Percentiles rank a stretch among this genome's conserved stretches.
Conservation (phyloP, 2,888 invertebrate genomes). For the Hybos culiciformis region DNA sequence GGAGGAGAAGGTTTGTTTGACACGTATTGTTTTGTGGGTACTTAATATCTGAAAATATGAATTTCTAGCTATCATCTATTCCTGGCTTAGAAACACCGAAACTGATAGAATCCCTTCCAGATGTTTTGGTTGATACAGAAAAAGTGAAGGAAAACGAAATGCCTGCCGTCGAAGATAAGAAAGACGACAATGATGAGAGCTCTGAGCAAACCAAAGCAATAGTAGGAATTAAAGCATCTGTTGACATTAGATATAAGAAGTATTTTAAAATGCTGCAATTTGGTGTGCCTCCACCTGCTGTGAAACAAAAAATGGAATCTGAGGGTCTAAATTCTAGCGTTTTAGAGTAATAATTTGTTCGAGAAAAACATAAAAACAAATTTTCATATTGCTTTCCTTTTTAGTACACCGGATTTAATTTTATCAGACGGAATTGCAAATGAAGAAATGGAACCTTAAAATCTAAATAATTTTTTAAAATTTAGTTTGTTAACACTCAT, state of each 20-base stretch:
- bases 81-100: slow-evolving; percentile 32
- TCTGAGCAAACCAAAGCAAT: neutral
- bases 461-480: too few relatives aligned
- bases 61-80: slow-evolving; percentile 42
- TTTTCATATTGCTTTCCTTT: slow-evolving; percentile 16
- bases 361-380: slow-evolving; percentile 6
- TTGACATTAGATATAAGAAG: slow-evolving; percentile 55
- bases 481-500: too few relatives aligned
- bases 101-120: too few relatives aligned
- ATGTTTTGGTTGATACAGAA: too few relatives aligned
- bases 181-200: slow-evolving; percentile 2
- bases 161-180: slow-evolving; percentile 11
- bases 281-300: slow-evolving; percentile 71
- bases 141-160: slow-evolving; percentile 8
- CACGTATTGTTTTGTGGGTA: neutral
- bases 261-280: slow-evolving; percentile 83
- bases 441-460: neutral
- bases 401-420: slow-evolving; percentile 23
- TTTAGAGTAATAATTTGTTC: slow-evolving; percentile 42
- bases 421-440: slow-evolving; percentile 20
- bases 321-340: slow-evolving; percentile 71
- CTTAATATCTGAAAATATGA: slow-evolving; percentile 1
- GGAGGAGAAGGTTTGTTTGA: slow-evolving; percentile 62
- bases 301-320: slow-evolving; percentile 64
- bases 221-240: slow-evolving; percentile 31